Evolutionary conservation across 1,140 invertebrate species (phyloP).

Genomic region (Ips typographus): DNA sequence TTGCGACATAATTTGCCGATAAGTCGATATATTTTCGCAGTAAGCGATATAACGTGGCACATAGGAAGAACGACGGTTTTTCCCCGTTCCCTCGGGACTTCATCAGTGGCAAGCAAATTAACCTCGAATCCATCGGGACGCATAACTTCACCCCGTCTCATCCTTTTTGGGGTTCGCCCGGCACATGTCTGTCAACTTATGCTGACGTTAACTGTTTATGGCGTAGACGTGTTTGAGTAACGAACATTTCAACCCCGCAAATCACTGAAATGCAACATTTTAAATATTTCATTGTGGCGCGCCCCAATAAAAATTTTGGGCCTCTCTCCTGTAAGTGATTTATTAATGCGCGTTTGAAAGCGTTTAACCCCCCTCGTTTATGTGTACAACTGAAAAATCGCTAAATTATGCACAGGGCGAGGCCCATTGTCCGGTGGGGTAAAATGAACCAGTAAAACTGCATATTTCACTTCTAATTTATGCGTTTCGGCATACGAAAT

Average conservation of each 20-base stretch:
- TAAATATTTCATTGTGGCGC: too few species aligned
- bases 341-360: conserved; percentile 10
- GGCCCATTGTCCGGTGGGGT: conserved; percentile 3
- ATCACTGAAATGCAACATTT: too few species aligned
- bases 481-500: background rate
- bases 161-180: conserved; percentile 37
- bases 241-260: too few species aligned
- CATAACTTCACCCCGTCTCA: conserved; percentile 47
- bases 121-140: conserved; percentile 43
- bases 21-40: conserved; percentile 23
- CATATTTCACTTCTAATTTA: conserved; percentile 28
- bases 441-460: conserved; percentile 22
- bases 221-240: too few species aligned
- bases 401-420: conserved; percentile 18
- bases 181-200: conserved; percentile 16
- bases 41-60: conserved; percentile 32
- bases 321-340: background rate
- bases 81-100: conserved; percentile 42
- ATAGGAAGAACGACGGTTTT: conserved; percentile 29
- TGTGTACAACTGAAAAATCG: conserved; percentile 8
- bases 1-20: conserved; percentile 27
- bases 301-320: too few species aligned
- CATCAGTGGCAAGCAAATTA: conserved; percentile 49
- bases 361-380: conserved; percentile 1
- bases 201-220: background rate